Evolutionary conservation across 2,888 invertebrate genomes (phyloP).

Genomic region (Drosophila monieri): DNA sequence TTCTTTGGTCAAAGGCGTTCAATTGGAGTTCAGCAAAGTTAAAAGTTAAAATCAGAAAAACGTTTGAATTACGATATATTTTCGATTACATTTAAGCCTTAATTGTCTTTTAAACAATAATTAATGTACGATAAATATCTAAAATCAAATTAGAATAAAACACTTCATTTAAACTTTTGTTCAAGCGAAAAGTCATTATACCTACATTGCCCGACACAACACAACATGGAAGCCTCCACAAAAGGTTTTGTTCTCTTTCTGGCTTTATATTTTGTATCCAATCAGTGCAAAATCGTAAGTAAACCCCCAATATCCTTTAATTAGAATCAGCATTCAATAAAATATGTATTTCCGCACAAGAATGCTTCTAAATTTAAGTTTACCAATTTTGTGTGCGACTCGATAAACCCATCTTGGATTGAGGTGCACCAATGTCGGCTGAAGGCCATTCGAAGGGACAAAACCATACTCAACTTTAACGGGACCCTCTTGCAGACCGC

Average conservation of each 20-base stretch:
- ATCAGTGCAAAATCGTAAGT: not conserved
- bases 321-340: too few species aligned
- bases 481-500: not conserved
- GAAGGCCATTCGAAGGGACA: slow-evolving; percentile 1
- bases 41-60: too few species aligned
- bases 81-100: too few species aligned
- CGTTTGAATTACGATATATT: too few species aligned
- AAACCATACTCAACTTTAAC: slow-evolving; percentile 1
- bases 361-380: slow-evolving; percentile 2
- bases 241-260: not conserved
- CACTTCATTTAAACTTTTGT: too few species aligned
- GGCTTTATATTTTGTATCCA: not conserved
- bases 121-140: too few species aligned
- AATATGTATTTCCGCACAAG: not conserved
- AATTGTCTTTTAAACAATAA: too few species aligned
- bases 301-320: not conserved
- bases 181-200: not conserved
- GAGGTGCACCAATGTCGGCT: not conserved
- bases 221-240: not conserved
- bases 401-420: not conserved
- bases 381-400: slow-evolving; percentile 3
- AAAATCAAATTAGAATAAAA: too few species aligned
- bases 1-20: too few species aligned
- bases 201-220: not conserved
- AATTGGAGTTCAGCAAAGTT: too few species aligned